These are phyloP conservation scores for Marmota flaviventris DNA, from an alignment of 2,113 vertebrate genomes.

Conservation along the genomic window DNA sequence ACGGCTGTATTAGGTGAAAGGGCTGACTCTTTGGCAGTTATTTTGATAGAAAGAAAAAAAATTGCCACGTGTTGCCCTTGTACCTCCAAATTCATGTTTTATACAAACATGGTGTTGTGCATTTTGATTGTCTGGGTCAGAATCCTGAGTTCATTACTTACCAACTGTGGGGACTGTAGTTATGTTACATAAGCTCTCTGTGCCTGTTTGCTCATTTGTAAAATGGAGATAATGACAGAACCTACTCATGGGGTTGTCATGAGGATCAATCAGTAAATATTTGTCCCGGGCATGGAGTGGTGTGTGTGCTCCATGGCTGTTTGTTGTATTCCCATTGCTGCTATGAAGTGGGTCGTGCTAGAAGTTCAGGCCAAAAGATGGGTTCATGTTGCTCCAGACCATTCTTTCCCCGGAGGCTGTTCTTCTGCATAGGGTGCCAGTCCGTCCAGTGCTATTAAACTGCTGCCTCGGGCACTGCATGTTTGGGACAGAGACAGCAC, in stretches of 20 bases:
- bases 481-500: not conserved
- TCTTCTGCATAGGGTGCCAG: accelerated
- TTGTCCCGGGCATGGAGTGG: not conserved
- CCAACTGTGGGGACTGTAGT: not conserved
- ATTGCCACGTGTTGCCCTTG: accelerated
- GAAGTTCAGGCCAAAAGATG: not conserved
- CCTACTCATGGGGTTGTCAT: not conserved
- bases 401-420: not conserved
- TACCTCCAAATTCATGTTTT: not conserved
- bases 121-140: not conserved
- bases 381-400: not conserved
- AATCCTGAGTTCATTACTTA: not conserved
- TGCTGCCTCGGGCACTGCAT: accelerated
- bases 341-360: not conserved
- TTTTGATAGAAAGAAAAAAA: not conserved
- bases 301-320: not conserved
- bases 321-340: not conserved
- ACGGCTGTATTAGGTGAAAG: not conserved
- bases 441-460: not conserved
- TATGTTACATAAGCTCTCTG: not conserved
- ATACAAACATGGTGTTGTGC: not conserved
- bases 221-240: not conserved
- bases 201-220: not conserved
- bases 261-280: not conserved
- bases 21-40: not conserved